Base-by-base conservation (phyloP, 2,113 vertebrate species). In the Corythoichthys haematopterus region DNA sequence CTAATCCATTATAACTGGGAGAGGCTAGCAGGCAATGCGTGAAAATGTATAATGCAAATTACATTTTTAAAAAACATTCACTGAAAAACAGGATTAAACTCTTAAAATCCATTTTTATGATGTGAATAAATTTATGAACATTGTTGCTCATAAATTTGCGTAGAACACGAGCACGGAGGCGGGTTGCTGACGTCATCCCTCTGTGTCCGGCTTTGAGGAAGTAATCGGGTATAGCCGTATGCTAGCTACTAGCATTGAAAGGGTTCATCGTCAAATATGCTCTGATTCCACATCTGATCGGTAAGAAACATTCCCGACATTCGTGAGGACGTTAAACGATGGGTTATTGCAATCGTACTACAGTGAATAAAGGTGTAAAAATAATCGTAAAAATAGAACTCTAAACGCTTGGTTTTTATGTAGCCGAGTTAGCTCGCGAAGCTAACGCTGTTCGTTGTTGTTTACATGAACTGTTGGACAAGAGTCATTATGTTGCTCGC, bases 221-320 rank as follows among this genome's bases (percentile, higher is more conserved):
- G 74, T 43, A 43, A 43, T 43, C 40, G 40, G 9, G 40, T 43
- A 28, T 28, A 66, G 77, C 71, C 59, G 84, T 83, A 85, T 80
- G 74, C 72, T 59, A 62, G 60, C 58, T 40, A 43, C 65, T 62
- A 73, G 79, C 74, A 33, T 11, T 0, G 37, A 75, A 40, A 14
- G 20, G 14, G 48, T 45, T 70, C 68, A 61, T 66, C 71, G 57
- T 56, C 70, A 80, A 88, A 75, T 76, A 92, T 92, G 91, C 81
- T 84, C 68, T 92, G 84, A 92, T 53, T 70, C 28, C 13, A 51
- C 66, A 33, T 38, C 72, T 37, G 71, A 51, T 75, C 80, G 87
- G 90, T 92, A 86, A 85, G 76, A 37, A n/a, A n/a, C 11, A 37
- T 14, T n/a, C 6, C 11, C 6, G 55, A 36, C 55, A 6, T 3